Percentiles rank a stretch among this genome's conserved stretches.
phyloP scores from a whole-genome alignment of 1,140 invertebrate species.

The Drosophila baimaii region DNA sequence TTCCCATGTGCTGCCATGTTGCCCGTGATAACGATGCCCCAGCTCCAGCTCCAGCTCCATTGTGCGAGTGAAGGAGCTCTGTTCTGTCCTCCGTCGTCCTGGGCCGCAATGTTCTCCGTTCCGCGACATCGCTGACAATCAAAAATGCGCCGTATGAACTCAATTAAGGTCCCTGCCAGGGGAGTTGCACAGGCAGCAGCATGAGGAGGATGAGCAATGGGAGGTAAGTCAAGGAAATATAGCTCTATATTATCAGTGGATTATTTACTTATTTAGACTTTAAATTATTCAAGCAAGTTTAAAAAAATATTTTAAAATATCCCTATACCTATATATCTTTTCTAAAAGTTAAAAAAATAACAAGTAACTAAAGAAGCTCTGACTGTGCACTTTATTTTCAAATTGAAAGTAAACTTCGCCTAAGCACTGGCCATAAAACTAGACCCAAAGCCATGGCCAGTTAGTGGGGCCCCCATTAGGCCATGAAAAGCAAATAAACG shows the following conservation, averaged over 20 bases:
- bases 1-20: constrained; percentile 81
- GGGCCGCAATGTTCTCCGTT: constrained; percentile 44
- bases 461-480: neutral
- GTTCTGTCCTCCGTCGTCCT: constrained; percentile 27
- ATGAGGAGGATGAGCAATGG: neutral
- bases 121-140: constrained; percentile 64
- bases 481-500: constrained; percentile 15
- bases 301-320: no score
- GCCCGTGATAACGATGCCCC: constrained; percentile 75
- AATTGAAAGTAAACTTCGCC: neutral
- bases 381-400: neutral
- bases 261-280: no score
- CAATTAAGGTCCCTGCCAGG: constrained; percentile 63
- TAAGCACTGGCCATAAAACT: neutral
- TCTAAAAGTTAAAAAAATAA: neutral
- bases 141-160: constrained; percentile 73
- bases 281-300: no score
- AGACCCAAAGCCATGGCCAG: neutral
- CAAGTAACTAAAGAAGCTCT: neutral
- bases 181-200: neutral
- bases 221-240: neutral
- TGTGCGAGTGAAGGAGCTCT: constrained; percentile 34
- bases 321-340: no score
- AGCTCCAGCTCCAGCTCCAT: constrained; percentile 20
- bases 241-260: neutral